Evolutionary conservation across 2,888 invertebrate genomes (phyloP).

Genomic region (Drosophila niveifrons): DNA sequence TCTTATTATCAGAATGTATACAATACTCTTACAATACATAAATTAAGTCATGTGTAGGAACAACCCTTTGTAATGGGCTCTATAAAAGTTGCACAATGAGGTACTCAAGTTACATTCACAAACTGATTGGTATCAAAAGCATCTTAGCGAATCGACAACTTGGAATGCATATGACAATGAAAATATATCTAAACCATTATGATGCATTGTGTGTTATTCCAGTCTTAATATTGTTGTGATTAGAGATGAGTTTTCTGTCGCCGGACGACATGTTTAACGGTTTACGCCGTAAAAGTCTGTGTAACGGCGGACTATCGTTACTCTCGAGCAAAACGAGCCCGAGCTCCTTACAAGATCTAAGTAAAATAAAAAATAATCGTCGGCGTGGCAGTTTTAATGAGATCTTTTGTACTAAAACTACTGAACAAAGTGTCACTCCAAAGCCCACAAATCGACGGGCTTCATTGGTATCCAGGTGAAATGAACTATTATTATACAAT

Average conservation of each 20-base stretch:
- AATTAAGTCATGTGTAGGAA: slow-evolving; percentile 7
- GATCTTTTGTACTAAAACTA: slow-evolving; percentile 28
- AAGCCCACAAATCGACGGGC: slow-evolving; percentile 82
- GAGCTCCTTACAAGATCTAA: slow-evolving; percentile 63
- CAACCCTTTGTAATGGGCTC: slow-evolving; percentile 22
- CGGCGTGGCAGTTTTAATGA: slow-evolving; percentile 84
- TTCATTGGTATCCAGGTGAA: slow-evolving; percentile 86
- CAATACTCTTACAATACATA: slow-evolving; percentile 12
- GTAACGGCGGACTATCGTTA: slow-evolving; percentile 80
- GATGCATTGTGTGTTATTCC: slow-evolving; percentile 4
- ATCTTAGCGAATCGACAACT: slow-evolving; percentile 9
- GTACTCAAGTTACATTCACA: slow-evolving; percentile 22
- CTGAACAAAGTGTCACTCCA: slow-evolving; percentile 30
- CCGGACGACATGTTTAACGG: slow-evolving; percentile 82
- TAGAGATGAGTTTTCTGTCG: slow-evolving; percentile 82
- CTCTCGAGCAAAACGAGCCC: slow-evolving; percentile 60
- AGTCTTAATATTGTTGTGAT: background rate
- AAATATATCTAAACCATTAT: slow-evolving; percentile 16
- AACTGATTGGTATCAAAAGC: slow-evolving; percentile 21
- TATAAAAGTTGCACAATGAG: slow-evolving; percentile 21
- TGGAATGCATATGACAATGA: slow-evolving; percentile 28
- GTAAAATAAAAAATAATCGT: slow-evolving; percentile 80
- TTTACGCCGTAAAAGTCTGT: slow-evolving; percentile 83
- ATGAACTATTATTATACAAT: background rate
- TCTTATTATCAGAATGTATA: slow-evolving; percentile 12